Evolutionary conservation across 2,113 vertebrate genomes (phyloP).

Genomic region (Cervus canadensis): DNA sequence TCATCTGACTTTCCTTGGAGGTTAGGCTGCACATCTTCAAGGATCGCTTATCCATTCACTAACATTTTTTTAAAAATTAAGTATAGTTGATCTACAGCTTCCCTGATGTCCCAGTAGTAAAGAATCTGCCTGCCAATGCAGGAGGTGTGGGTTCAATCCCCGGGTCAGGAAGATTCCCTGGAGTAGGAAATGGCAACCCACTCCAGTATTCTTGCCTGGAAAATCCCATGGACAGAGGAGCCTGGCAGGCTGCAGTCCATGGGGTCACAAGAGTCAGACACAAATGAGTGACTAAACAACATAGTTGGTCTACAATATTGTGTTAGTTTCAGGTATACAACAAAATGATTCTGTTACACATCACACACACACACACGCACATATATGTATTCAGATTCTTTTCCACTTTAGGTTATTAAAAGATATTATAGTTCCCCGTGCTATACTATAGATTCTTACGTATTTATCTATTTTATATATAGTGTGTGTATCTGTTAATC

Average conservation of each 20-base stretch:
- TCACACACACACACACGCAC: not conserved
- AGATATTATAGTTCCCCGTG: not conserved
- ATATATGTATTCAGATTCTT: not conserved
- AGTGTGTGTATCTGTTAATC: not conserved
- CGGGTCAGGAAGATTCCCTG: not conserved
- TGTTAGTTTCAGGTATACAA: not conserved
- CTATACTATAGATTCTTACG: not conserved
- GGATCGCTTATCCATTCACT: accelerated
- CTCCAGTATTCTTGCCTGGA: not conserved
- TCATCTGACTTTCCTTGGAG: not conserved
- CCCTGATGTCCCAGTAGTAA: not conserved
- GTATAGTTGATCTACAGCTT: not conserved
- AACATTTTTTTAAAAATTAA: not conserved
- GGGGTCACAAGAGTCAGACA: not conserved
- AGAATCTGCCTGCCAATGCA: too few relatives aligned
- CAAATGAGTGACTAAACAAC: not conserved
- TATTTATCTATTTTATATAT: not conserved
- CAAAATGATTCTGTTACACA: not conserved
- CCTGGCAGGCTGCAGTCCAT: not conserved
- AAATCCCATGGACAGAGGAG: not conserved
- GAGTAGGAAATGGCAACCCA: not conserved
- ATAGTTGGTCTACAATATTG: not conserved
- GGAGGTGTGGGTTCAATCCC: not conserved
- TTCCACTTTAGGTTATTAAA: not conserved
- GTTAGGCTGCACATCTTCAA: not conserved